Percentiles rank a stretch among this genome's conserved stretches.
Conservation (phyloP, 1,140 invertebrate genomes). For the Ostrea edulis region DNA sequence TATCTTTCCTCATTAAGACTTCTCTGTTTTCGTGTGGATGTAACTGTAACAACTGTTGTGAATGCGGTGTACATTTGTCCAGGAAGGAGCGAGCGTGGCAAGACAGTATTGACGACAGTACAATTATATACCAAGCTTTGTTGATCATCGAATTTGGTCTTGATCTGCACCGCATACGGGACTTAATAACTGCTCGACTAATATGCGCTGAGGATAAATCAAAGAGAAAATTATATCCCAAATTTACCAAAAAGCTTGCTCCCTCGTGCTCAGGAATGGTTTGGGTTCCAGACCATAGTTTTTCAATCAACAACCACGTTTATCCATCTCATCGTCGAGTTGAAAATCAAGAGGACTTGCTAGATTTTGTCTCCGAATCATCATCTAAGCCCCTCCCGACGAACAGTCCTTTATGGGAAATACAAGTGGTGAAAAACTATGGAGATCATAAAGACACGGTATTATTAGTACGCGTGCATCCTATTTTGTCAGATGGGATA, state of each 20-base stretch:
- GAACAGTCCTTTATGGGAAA: constrained; percentile 82
- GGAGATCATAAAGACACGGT: constrained; percentile 80
- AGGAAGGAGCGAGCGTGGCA: constrained; percentile 42
- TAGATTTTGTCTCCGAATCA: constrained; percentile 79
- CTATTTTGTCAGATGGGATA: constrained; percentile 82
- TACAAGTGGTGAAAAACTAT: constrained; percentile 81
- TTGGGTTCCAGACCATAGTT: constrained; percentile 81
- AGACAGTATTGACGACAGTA: constrained; percentile 45
- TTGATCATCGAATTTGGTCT: constrained; percentile 81
- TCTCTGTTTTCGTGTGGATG: constrained; percentile 58
- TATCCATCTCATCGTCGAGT: constrained; percentile 77
- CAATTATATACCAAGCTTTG: constrained; percentile 80
- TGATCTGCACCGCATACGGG: constrained; percentile 77
- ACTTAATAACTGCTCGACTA: constrained; percentile 80
- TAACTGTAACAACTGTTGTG: constrained; percentile 55
- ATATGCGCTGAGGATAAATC: constrained; percentile 78
- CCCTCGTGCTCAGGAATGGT: constrained; percentile 77
- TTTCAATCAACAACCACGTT: constrained; percentile 82
- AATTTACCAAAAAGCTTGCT: constrained; percentile 78
- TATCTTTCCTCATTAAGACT: constrained; percentile 53
- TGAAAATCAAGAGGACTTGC: constrained; percentile 75
- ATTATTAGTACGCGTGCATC: constrained; percentile 82
- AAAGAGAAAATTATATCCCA: constrained; percentile 79
- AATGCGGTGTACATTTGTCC: constrained; percentile 50
- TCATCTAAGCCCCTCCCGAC: constrained; percentile 78